Evolutionary conservation across 1,140 invertebrate species (phyloP), one percentile per base, ranked within the genome.

Genomic region (Agrilus planipennis): DNA sequence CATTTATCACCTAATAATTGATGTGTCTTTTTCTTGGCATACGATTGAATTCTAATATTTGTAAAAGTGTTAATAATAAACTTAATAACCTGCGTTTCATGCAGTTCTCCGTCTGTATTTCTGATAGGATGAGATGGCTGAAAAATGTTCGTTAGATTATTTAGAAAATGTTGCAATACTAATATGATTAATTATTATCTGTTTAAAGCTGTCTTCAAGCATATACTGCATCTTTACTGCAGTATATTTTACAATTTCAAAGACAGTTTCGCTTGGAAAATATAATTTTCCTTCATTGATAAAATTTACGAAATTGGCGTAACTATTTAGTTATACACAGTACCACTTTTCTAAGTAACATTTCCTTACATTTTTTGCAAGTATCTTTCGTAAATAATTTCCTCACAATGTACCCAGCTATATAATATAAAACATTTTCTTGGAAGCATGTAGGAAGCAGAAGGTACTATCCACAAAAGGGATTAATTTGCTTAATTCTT

Each of bases 341-440:
- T n/a, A n/a, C n/a, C n/a, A n/a, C n/a, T n/a, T n/a, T n/a, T n/a
- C n/a, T n/a, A n/a, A n/a, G n/a, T n/a, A n/a, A n/a, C n/a, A n/a
- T n/a, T n/a, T n/a, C n/a, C n/a, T n/a, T n/a, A n/a, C n/a, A n/a
- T n/a, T n/a, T n/a, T n/a, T 7, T 9, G 15, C 31, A 32, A 10
- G 7, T 9, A n/a, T 21, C 27, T 42, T 50, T 52, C 10, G 34
- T 22, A 3, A 49, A 20, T 4, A 47, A 32, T 27, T 47, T 49
- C 5, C 42, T 45, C 3, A 47, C 44, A 25, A 46, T 27, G 19
- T 14, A 41, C 10, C 47, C 47, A n/a, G 41, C 21, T 11, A 49
- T 52, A 29, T 52, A 52, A 32, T 41, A 49, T 4, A 49, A 12
- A 9, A 52, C 29, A 37, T n/a, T n/a, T n/a, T n/a, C n/a, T n/a